Base-by-base conservation (phyloP, 2,797 vertebrate genomes). In the Siniperca undulata region DNA sequence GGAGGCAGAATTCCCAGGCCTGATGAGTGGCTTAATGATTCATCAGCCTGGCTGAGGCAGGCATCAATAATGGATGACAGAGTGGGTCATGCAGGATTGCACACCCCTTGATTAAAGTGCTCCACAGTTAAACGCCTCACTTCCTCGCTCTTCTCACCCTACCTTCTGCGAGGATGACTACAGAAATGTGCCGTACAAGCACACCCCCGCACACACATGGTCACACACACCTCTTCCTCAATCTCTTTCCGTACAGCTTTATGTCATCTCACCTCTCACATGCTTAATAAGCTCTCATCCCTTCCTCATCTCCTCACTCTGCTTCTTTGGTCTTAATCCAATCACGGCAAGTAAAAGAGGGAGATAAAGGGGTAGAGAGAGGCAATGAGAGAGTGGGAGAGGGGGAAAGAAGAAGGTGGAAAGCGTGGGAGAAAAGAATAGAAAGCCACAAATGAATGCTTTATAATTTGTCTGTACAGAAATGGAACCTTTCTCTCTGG, bases 21-120 rank as follows among this genome's bases (percentile, higher is more conserved):
- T 93, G 91, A 95, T 91, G 91, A 94, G 92, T 94, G 87, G 92
- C 94, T 95, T 94, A 95, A 95, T 95, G 94, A 95, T 95, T 95
- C 92, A 95, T 95, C 94, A 94, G 94, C 86, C 89, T 87, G 84
- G 91, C 91, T 91, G 86, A 91, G 89, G 93, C 92, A 95, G 92
- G 91, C 94, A 95, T 95, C 93, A 95, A 95, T 95, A 95, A 95
- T 95, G 91, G 93, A 95, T 94, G 93, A 93, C 92, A 92, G 93
- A 95, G 89, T 91, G 90, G 92, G 94, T 93, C 94, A 94, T 90
- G 92, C 91, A 92, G 92, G 93, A 95, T 94, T 93, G 92, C 89
- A 92, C 70, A 79, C 91, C 93, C 93, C 91, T 92, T 95, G 94
- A 95, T 95, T 95, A 95, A 95, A 95, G 94, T 93, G 93, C 91